Conservation (phyloP, 2,888 invertebrate genomes). For the Lycaena phlaeas region DNA sequence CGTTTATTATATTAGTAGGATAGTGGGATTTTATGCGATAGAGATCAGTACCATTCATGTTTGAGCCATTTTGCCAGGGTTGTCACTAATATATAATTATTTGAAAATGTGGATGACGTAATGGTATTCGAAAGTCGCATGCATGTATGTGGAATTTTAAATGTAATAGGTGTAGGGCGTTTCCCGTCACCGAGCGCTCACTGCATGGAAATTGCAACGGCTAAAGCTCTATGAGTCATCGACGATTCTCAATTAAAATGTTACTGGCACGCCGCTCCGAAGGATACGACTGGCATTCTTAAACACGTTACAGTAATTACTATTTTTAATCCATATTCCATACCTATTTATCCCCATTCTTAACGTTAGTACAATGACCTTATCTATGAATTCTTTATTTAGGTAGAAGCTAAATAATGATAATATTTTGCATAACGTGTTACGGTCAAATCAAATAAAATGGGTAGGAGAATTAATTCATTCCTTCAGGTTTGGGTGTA, state of each 20-base stretch:
- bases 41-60: too few species aligned
- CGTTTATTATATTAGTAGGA: too few species aligned
- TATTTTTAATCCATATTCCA: too few species aligned
- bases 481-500: too few species aligned
- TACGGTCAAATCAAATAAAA: background rate
- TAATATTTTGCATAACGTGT: background rate
- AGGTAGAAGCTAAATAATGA: too few species aligned
- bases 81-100: too few species aligned
- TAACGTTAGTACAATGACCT: too few species aligned
- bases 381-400: too few species aligned
- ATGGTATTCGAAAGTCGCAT: background rate
- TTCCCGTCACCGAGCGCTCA: slow-evolving; percentile 24
- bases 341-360: too few species aligned
- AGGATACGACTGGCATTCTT: slow-evolving; percentile 19
- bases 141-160: slow-evolving; percentile 32
- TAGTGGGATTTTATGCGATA: too few species aligned
- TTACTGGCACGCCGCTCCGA: slow-evolving; percentile 28
- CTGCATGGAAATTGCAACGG: slow-evolving; percentile 13
- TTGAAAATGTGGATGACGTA: background rate
- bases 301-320: background rate
- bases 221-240: slow-evolving; percentile 29
- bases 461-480: too few species aligned
- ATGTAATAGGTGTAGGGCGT: slow-evolving; percentile 31
- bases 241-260: slow-evolving; percentile 34
- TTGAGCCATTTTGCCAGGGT: too few species aligned